Conservation (phyloP, 35 echinoderm and acorn worm genomes). For the Diadema setosum region DNA sequence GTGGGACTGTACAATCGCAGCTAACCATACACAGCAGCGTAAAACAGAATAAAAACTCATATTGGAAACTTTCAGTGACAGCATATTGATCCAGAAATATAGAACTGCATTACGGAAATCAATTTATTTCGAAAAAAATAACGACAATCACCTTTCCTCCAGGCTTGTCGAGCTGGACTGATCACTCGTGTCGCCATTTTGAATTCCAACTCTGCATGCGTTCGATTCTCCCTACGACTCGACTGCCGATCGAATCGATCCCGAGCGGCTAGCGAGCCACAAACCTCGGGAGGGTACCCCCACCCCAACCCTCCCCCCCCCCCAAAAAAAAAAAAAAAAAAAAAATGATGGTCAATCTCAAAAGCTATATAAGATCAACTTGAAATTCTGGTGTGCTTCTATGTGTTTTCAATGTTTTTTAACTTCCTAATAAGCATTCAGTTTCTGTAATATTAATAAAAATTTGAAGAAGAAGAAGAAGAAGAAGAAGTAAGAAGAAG, state of each 20-base stretch:
- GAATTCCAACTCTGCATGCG: background rate
- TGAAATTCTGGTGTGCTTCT: too few relatives aligned
- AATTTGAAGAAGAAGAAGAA: background rate
- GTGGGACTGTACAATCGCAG: background rate
- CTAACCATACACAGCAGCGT: background rate
- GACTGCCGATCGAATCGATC: background rate
- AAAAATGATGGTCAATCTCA: background rate
- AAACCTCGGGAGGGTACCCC: background rate
- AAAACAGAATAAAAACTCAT: background rate
- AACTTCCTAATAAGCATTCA: too few relatives aligned
- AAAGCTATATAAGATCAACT: background rate
- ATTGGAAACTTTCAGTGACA: background rate
- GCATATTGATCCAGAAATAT: background rate
- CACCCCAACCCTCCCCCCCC: too few relatives aligned
- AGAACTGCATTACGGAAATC: background rate
- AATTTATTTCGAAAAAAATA: background rate
- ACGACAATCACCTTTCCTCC: background rate
- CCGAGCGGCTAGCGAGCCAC: background rate
- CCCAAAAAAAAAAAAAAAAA: background rate
- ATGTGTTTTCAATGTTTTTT: too few relatives aligned
- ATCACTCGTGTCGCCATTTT: background rate
- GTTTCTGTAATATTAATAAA: background rate
- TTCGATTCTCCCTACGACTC: background rate
- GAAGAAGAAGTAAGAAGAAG: background rate
- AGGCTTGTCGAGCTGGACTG: background rate